Conservation (phyloP, 2,113 vertebrate genomes). For the Chaenogobius annularis region DNA sequence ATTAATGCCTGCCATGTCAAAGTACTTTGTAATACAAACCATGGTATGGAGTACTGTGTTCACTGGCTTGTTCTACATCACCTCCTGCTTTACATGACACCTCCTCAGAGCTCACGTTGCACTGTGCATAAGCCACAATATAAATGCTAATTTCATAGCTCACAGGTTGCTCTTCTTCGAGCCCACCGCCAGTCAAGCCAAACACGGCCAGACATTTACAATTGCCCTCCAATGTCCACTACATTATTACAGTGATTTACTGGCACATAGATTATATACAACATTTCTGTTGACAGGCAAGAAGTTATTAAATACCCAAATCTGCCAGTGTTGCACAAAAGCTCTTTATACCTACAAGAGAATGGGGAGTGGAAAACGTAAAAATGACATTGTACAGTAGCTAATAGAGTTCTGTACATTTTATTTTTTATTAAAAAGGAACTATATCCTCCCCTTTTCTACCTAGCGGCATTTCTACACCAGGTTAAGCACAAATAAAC, state of each 20-base stretch:
- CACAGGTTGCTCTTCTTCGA: conserved; percentile 34
- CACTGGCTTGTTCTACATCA: conserved; percentile 52
- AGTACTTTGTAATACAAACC: not conserved
- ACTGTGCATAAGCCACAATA: conserved; percentile 45
- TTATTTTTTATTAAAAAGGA: conserved; percentile 9
- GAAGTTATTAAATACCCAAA: conserved; percentile 36
- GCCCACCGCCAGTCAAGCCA: conserved; percentile 13
- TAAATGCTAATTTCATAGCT: conserved; percentile 70
- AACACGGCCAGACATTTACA: conserved; percentile 14
- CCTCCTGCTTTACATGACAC: conserved; percentile 24
- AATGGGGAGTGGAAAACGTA: not conserved
- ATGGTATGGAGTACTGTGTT: conserved; percentile 28
- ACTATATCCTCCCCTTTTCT: conserved; percentile 13
- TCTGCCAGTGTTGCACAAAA: conserved; percentile 26
- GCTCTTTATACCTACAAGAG: not conserved
- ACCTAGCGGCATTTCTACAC: conserved; percentile 6
- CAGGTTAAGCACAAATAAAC: not conserved
- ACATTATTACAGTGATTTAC: conserved; percentile 41
- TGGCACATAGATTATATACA: conserved; percentile 36
- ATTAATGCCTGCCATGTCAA: not conserved
- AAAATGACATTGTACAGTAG: not conserved
- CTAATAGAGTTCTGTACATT: not conserved
- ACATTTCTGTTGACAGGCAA: not conserved
- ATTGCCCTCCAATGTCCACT: conserved; percentile 24
- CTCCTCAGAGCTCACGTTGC: conserved; percentile 22